Conservation (phyloP, 2,888 invertebrate species). For the Parnassius glacialis region DNA sequence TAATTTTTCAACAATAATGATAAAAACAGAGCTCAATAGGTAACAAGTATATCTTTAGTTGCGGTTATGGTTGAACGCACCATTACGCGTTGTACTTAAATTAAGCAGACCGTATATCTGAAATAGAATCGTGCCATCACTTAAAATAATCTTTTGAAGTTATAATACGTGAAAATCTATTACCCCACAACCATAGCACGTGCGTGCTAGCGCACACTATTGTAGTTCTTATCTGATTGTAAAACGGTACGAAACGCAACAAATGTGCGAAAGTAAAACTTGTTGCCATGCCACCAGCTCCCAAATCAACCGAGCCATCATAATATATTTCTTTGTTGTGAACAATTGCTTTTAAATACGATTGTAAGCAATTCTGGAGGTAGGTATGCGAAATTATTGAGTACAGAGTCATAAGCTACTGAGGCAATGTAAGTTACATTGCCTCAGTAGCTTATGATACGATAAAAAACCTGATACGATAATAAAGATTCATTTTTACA, state of each 20-base stretch:
- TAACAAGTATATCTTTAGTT: neutral
- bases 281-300: constrained; percentile 17
- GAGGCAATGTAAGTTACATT: too few relatives aligned
- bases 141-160: constrained; percentile 19
- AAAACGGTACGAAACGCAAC: constrained; percentile 6
- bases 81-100: constrained; percentile 3
- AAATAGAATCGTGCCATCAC: constrained; percentile 14
- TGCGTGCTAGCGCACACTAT: constrained; percentile 8
- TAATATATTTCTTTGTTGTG: constrained; percentile 10
- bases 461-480: too few relatives aligned
- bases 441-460: too few relatives aligned
- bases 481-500: too few relatives aligned
- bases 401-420: too few relatives aligned
- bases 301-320: constrained; percentile 8
- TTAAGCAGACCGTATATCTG: constrained; percentile 8
- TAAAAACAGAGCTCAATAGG: too few relatives aligned
- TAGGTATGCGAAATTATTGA: too few relatives aligned
- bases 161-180: constrained; percentile 14
- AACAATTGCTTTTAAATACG: neutral
- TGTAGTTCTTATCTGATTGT: constrained; percentile 2
- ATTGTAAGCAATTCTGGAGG: too few relatives aligned
- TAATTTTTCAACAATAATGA: too few relatives aligned
- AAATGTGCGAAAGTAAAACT: constrained; percentile 9
- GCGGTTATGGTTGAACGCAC: neutral
- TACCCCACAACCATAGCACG: constrained; percentile 16